phyloP scores from a whole-genome alignment of 2,113 vertebrate species.

The Caranx melampygus region DNA sequence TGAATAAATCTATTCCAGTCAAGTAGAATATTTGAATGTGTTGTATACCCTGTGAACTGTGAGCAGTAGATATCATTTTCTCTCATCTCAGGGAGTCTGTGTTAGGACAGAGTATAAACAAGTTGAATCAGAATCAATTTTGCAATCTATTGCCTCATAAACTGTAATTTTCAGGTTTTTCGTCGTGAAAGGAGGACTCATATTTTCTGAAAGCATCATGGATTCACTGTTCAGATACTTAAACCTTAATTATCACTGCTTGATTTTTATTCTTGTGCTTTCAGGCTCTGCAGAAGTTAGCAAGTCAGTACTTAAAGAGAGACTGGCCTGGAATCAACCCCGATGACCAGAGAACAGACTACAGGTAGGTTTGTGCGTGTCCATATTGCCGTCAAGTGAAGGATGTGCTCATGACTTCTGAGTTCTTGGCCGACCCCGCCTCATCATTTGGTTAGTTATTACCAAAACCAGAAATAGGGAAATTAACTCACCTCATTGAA shows the following conservation, averaged over 20 bases:
- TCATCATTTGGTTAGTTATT: background rate
- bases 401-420: background rate
- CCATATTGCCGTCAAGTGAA: background rate
- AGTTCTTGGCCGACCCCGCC: background rate
- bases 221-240: background rate
- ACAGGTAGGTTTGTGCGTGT: conserved; percentile 82
- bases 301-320: conserved; percentile 96
- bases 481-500: background rate
- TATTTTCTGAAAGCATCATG: conserved; percentile 12
- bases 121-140: background rate
- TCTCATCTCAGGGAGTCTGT: background rate
- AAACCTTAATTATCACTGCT: background rate
- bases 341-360: conserved; percentile 93
- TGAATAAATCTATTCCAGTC: background rate
- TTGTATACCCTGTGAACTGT: background rate
- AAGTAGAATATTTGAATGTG: background rate
- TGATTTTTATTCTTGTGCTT: conserved; percentile 44
- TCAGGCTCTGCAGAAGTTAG: conserved; percentile 97
- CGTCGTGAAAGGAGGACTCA: background rate
- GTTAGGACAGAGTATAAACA: background rate
- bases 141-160: background rate
- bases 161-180: conserved; percentile 9
- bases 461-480: conserved; percentile 8
- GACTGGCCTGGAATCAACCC: conserved; percentile 95
- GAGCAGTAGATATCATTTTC: background rate